These are phyloP conservation scores for Ectemnius continuus DNA, from an alignment of 2,888 invertebrate species.

Conservation along the genomic window DNA sequence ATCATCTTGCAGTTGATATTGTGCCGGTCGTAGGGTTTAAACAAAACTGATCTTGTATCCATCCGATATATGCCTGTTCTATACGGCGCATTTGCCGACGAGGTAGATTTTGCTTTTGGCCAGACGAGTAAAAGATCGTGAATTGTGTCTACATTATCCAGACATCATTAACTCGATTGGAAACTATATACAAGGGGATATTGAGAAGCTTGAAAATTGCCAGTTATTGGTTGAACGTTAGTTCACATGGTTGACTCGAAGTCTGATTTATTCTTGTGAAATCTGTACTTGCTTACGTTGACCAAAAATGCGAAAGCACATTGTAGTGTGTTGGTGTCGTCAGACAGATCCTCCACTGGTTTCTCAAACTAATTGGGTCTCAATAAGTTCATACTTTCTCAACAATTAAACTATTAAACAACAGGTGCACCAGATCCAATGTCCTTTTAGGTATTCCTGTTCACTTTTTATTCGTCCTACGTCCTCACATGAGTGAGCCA, in stretches of 20 bases:
- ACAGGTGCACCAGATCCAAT: no score
- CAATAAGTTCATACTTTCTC: no score
- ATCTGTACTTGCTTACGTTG: no score
- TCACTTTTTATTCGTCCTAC: no score
- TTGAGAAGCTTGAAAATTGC: slow-evolving; percentile 57
- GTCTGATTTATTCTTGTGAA: no score
- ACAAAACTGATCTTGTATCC: slow-evolving; percentile 51
- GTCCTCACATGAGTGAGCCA: no score
- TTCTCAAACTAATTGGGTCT: slow-evolving; percentile 1
- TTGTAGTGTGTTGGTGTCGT: background rate
- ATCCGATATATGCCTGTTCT: slow-evolving; percentile 53
- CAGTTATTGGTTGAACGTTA: slow-evolving; percentile 29
- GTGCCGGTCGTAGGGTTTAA: slow-evolving; percentile 23
- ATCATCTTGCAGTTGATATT: slow-evolving; percentile 8
- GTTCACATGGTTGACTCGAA: no score
- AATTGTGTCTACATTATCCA: slow-evolving; percentile 30
- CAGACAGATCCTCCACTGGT: slow-evolving; percentile 13
- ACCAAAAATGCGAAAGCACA: no score
- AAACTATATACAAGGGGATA: slow-evolving; percentile 49
- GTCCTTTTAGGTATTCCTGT: no score
- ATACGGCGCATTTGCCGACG: slow-evolving; percentile 42
- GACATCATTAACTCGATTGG: slow-evolving; percentile 33
- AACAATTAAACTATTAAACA: no score
- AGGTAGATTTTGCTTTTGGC: slow-evolving; percentile 37
- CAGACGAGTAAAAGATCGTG: slow-evolving; percentile 33